Percentiles rank a stretch among this genome's conserved stretches.
Conservation (phyloP, 2,113 vertebrate genomes). For the Herpailurus yagouaroundi region DNA sequence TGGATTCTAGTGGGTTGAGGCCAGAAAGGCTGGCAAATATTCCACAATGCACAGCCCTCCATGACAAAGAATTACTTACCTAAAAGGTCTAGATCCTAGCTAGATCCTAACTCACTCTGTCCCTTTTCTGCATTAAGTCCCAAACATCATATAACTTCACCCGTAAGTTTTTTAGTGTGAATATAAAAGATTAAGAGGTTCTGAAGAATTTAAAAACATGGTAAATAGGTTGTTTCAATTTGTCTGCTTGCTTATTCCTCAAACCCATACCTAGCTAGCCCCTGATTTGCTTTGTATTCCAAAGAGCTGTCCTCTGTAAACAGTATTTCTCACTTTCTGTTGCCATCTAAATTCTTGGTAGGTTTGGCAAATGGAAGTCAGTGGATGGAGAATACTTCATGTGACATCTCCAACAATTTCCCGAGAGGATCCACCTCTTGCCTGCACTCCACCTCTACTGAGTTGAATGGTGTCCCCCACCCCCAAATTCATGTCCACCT, state of each 20-base stretch:
- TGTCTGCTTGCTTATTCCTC: not conserved
- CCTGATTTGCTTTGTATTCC: not conserved
- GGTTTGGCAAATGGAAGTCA: constrained; percentile 12
- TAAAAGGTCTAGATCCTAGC: not conserved
- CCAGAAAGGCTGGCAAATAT: not conserved
- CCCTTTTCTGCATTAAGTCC: not conserved
- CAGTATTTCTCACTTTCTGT: not conserved
- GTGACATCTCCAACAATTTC: not conserved
- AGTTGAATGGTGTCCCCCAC: not conserved
- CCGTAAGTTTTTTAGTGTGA: not conserved
- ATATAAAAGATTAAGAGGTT: not conserved
- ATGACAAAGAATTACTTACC: not conserved
- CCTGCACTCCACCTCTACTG: not conserved
- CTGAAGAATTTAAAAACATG: not conserved
- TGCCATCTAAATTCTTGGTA: not conserved
- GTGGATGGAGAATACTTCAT: not conserved
- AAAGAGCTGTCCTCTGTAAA: constrained; percentile 5
- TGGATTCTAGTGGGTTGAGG: not conserved
- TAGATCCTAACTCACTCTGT: not conserved
- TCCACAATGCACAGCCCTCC: not conserved
- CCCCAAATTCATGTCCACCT: not conserved
- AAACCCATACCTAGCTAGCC: not conserved
- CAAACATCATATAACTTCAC: not conserved
- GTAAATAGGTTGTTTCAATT: not conserved
- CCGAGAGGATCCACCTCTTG: not conserved